phyloP scores from a whole-genome alignment of 2,797 vertebrate species.

The Tympanoctomys barrerae region DNA sequence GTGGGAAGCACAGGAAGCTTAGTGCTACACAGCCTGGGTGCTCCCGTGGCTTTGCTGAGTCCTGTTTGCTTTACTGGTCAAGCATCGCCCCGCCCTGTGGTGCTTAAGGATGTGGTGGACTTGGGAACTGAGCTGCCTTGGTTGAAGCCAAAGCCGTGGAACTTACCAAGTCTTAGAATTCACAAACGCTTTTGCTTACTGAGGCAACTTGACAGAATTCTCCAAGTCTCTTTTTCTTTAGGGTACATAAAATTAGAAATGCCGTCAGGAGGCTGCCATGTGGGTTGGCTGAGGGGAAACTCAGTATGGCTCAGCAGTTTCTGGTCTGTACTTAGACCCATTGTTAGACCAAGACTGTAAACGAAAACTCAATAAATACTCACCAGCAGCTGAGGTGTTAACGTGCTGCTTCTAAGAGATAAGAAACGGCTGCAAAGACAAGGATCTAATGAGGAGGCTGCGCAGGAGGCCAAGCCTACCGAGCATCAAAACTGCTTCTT shows the following conservation, averaged over 20 bases:
- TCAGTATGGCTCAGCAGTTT: not conserved
- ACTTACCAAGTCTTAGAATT: not conserved
- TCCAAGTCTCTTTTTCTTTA: not conserved
- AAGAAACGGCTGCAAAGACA: not conserved
- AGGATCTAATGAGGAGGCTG: not conserved
- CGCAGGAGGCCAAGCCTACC: not conserved
- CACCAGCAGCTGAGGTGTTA: not conserved
- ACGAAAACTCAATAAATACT: not conserved
- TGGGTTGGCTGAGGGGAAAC: not conserved
- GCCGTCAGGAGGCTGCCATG: not conserved
- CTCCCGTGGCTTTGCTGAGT: not conserved
- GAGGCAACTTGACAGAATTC: not conserved
- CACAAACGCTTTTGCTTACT: not conserved
- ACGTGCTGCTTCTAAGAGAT: not conserved
- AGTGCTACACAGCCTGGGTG: not conserved
- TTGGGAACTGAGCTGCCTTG: not conserved
- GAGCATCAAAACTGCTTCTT: constrained; percentile 43
- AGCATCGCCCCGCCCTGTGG: too few relatives aligned
- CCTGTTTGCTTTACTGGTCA: not conserved
- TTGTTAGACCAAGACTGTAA: not conserved
- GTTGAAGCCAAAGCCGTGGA: not conserved
- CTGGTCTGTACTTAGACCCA: not conserved
- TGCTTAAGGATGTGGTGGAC: not conserved
- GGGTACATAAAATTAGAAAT: not conserved
- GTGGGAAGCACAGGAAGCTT: too few relatives aligned